Percentiles rank a stretch among this genome's conserved stretches.
Evolutionary conservation across 2,888 invertebrate species (phyloP).

Genomic region (Iphiclides podalirius): DNA sequence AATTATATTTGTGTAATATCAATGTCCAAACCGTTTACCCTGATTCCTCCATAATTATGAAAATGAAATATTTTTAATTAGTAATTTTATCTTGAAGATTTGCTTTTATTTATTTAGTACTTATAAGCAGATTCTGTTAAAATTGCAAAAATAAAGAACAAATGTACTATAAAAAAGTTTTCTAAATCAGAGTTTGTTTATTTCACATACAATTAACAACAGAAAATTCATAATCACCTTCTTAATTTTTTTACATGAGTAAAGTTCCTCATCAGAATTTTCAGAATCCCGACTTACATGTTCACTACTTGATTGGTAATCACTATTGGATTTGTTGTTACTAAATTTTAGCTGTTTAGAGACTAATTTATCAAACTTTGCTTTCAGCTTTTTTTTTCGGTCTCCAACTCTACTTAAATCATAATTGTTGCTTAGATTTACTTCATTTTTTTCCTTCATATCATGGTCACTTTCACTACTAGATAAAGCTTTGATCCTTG

Average conservation of each 20-base stretch:
- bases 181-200: too few species aligned
- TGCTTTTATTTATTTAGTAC: too few species aligned
- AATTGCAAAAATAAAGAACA: too few species aligned
- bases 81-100: too few species aligned
- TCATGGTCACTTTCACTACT: slow-evolving; percentile 25
- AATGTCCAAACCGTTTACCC: too few species aligned
- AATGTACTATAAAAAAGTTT: too few species aligned
- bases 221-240: slow-evolving; percentile 51
- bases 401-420: slow-evolving; percentile 43
- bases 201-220: too few species aligned
- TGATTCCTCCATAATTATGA: too few species aligned
- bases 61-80: too few species aligned
- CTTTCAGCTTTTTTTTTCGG: slow-evolving; percentile 51
- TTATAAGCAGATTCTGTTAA: too few species aligned
- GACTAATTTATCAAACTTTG: slow-evolving; percentile 57
- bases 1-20: too few species aligned
- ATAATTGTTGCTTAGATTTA: slow-evolving; percentile 34
- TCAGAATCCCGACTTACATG: slow-evolving; percentile 2
- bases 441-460: slow-evolving; percentile 5
- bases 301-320: slow-evolving; percentile 42
- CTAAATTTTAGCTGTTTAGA: slow-evolving; percentile 38
- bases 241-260: slow-evolving; percentile 43
- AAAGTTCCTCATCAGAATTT: slow-evolving; percentile 17
- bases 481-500: slow-evolving; percentile 19
- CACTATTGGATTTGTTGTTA: slow-evolving; percentile 32